Evolutionary conservation across 2,113 vertebrate genomes (phyloP).

Genomic region (Myrmecophaga tridactyla): DNA sequence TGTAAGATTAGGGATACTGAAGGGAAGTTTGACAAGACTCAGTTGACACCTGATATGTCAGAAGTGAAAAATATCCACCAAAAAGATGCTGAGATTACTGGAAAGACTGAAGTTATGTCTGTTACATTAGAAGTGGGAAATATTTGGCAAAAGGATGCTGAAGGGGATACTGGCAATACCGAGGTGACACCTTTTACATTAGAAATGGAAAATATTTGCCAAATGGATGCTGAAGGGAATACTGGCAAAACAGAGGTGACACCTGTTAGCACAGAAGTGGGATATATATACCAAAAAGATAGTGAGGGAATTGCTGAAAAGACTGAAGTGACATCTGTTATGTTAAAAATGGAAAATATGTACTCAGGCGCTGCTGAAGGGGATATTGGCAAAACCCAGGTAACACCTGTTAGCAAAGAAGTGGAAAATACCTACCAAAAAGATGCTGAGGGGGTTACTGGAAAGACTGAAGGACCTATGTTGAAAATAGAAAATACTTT

Average conservation of each 20-base stretch:
- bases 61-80: conserved; percentile 44
- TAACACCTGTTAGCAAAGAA: background rate
- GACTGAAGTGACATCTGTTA: background rate
- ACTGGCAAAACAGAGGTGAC: background rate
- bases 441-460: background rate
- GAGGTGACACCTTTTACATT: background rate
- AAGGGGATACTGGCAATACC: conserved; percentile 49
- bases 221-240: conserved; percentile 21
- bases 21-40: background rate
- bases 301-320: background rate
- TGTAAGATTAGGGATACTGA: background rate
- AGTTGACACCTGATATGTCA: background rate
- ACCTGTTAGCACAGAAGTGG: background rate
- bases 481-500: background rate
- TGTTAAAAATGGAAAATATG: background rate
- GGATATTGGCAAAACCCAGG: background rate
- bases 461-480: background rate
- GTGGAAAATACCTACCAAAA: background rate
- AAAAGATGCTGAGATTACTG: conserved; percentile 46
- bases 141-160: conserved; percentile 51
- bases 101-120: background rate
- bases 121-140: conserved; percentile 35
- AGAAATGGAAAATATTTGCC: conserved; percentile 40
- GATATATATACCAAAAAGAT: background rate
- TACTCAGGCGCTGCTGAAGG: background rate